Percentiles rank a stretch among this genome's conserved stretches.
Evolutionary conservation across 2,888 invertebrate species (phyloP).

Genomic region (Aleiodes testaceus): DNA sequence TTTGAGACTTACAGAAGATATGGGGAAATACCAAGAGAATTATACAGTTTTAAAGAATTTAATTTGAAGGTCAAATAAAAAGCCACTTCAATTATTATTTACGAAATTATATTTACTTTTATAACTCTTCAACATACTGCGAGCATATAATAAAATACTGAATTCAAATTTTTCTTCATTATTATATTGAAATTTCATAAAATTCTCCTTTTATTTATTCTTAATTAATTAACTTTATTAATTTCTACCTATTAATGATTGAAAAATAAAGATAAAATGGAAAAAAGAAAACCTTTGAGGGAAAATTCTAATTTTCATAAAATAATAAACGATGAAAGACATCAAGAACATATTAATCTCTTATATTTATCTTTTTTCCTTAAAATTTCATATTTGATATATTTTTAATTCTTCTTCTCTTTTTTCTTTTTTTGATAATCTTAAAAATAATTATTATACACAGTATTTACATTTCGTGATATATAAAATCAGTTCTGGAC

Average conservation of each 20-base stretch:
- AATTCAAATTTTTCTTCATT: conserved; percentile 34
- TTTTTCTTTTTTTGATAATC: conserved; percentile 30
- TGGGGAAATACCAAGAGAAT: too few species aligned
- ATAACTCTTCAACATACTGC: conserved; percentile 47
- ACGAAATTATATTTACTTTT: conserved; percentile 50
- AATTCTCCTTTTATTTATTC: background rate
- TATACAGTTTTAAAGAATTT: too few species aligned
- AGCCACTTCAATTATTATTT: conserved; percentile 42
- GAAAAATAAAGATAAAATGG: conserved; percentile 11
- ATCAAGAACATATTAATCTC: conserved; percentile 32
- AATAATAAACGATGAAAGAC: conserved; percentile 23
- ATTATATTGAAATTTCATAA: conserved; percentile 48
- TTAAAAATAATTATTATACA: conserved; percentile 63
- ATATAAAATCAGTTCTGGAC: conserved; percentile 63
- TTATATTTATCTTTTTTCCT: conserved; percentile 31
- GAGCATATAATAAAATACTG: conserved; percentile 44
- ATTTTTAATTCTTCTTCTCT: conserved; percentile 8
- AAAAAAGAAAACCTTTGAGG: conserved; percentile 5
- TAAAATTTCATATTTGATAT: conserved; percentile 17
- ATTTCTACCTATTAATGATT: background rate
- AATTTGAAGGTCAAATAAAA: background rate
- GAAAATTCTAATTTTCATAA: conserved; percentile 4
- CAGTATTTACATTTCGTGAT: conserved; percentile 64
- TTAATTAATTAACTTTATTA: background rate
- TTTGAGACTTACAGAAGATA: too few species aligned